Evolutionary conservation across 2,888 invertebrate species (phyloP), one percentile per base, ranked within the genome.

Genomic region (Ferdinandea cuprea): DNA sequence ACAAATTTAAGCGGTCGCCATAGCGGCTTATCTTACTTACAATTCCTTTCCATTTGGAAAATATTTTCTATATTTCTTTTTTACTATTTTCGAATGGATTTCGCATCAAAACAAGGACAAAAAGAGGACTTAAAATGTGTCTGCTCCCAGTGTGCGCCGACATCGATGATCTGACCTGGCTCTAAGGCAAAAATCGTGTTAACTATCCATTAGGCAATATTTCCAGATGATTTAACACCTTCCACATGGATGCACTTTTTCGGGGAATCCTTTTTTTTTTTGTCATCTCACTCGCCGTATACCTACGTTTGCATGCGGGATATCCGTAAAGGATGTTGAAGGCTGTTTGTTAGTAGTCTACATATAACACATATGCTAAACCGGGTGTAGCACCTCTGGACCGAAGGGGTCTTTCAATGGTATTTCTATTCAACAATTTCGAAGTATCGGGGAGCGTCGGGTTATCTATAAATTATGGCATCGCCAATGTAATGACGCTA

Each of bases 131-230:
- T 40, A 66, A 76, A 59, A 72, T 81, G 63, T 65, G 65, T 63
- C 56, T 54, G 59, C 68, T 56, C 56, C n/a, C 35, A 19, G 56
- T 54, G 52, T 61, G 40, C 42, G 63, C 58, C 77, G 52, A 77
- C 76, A 71, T 66, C 35, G 56, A 68, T 68, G 61, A 73, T 81
- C 78, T 78, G 83, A 83, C 83, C 83, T 83, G 83, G 73, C 83
- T 78, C 83, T 86, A 86, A 86, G 86, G 87, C 87, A 86, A 86
- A 87, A 87, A 87, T 87, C 87, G 87, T 87, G 87, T 87, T 87
- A 87, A 87, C 87, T 87, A 87, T 86, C 87, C 87, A 87, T 87
- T 87, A 87, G 86, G 86, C 87, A 87, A 87, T 87, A 85, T 86
- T 87, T 87, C 86, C 87, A 86, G 86, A 85, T 87, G 87, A 87